Percentiles rank a stretch among this genome's conserved stretches.
Conservation (phyloP, 2,113 vertebrate species). For the Heterochromis multidens region DNA sequence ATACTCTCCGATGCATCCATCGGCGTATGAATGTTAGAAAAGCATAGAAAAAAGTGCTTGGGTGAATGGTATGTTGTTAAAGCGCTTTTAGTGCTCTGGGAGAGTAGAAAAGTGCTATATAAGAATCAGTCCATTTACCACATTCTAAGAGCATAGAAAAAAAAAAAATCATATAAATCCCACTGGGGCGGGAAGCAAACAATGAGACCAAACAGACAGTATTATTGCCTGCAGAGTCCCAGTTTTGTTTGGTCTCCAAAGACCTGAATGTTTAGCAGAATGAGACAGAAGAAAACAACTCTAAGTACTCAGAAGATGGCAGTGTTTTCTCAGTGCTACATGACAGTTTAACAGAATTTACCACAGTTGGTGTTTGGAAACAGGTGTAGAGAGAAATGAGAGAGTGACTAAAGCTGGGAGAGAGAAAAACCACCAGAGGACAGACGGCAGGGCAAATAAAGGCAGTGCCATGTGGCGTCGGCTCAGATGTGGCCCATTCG, state of each 20-base stretch:
- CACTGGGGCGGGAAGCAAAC: neutral
- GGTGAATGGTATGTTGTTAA: too few relatives aligned
- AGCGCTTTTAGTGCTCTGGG: too few relatives aligned
- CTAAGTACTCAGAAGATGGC: neutral
- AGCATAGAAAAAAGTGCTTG: too few relatives aligned
- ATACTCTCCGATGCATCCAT: too few relatives aligned
- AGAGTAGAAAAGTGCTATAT: too few relatives aligned
- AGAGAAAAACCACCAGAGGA: neutral
- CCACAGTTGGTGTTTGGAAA: neutral
- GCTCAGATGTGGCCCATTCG: neutral
- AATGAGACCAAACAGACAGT: neutral
- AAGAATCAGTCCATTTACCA: too few relatives aligned
- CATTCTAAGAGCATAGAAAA: neutral
- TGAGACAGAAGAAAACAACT: neutral
- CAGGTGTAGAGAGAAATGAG: neutral
- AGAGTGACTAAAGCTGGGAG: neutral
- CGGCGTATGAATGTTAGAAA: too few relatives aligned
- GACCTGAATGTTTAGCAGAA: neutral
- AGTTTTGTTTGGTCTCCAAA: neutral
- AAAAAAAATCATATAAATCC: neutral
- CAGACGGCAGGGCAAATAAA: neutral
- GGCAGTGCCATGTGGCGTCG: neutral
- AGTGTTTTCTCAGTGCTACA: constrained; percentile 6
- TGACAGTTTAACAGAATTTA: neutral
- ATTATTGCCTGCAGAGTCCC: neutral